A percentile compares a stretch with the other conserved stretches of the same genome.
Conservation (phyloP, 1,140 invertebrate species). For the Eufriesea mexicana region DNA sequence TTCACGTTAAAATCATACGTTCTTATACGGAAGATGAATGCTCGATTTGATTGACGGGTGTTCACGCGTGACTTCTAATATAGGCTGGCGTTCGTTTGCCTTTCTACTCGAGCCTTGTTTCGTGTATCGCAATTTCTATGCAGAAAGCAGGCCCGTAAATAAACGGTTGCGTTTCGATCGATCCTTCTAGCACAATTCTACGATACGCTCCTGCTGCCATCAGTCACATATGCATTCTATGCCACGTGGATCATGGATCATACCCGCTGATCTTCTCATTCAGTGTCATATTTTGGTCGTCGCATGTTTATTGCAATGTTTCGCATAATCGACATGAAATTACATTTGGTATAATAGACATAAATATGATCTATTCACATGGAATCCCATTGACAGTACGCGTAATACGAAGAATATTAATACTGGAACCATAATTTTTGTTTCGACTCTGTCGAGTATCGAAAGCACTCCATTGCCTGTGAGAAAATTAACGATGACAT, state of each 20-base stretch:
- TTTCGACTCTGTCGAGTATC: too few species aligned
- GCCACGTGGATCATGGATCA: neutral
- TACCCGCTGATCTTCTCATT: neutral
- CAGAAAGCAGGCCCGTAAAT: neutral
- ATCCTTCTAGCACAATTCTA: neutral
- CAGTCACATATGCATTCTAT: neutral
- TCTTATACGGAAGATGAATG: conserved; percentile 5
- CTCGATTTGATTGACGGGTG: conserved; percentile 35
- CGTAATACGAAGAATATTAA: too few species aligned
- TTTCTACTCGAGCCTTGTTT: conserved; percentile 42
- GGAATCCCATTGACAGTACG: too few species aligned
- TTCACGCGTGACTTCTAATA: conserved; percentile 43
- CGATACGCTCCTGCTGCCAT: neutral
- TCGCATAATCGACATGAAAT: too few species aligned
- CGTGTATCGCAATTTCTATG: conserved; percentile 1
- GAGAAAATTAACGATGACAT: too few species aligned
- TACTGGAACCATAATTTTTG: too few species aligned
- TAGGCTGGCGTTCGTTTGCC: conserved; percentile 18
- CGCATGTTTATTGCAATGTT: too few species aligned
- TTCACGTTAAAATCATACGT: conserved; percentile 31
- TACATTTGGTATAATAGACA: too few species aligned
- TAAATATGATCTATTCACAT: too few species aligned
- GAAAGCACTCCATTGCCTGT: too few species aligned
- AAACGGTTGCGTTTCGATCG: conserved; percentile 1
- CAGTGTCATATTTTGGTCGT: neutral